These are phyloP conservation scores for Myotis davidii DNA, from an alignment of 2,113 vertebrate species.

Conservation along the genomic window DNA sequence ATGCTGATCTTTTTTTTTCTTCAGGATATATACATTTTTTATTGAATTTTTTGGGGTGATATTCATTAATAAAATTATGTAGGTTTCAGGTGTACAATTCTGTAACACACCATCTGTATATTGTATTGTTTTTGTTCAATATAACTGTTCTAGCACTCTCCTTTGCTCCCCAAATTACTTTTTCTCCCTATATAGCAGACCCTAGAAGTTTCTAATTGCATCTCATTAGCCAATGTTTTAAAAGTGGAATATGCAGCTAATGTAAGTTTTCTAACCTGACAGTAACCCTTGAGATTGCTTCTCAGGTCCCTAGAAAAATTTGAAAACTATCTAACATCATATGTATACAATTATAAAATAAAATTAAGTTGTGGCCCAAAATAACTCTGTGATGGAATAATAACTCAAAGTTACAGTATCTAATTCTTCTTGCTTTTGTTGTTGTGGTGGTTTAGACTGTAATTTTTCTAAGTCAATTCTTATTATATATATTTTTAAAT, in stretches of 20 bases:
- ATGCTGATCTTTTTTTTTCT: not conserved
- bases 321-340: not conserved
- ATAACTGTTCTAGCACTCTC: not conserved
- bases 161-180: not conserved
- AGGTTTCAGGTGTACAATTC: not conserved
- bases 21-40: not conserved
- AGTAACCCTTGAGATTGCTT: not conserved
- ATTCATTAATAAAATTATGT: not conserved
- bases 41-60: not conserved
- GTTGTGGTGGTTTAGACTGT: not conserved
- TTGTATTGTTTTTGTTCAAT: not conserved
- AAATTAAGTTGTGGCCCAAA: not conserved
- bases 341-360: not conserved
- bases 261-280: not conserved
- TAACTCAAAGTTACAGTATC: not conserved
- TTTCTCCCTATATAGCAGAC: not conserved
- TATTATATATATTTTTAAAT: constrained; percentile 3
- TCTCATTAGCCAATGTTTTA: not conserved
- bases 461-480: not conserved
- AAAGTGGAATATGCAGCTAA: not conserved
- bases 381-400: not conserved
- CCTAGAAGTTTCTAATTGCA: not conserved
- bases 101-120: not conserved
- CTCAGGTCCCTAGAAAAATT: not conserved
- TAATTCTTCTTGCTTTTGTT: not conserved